Conservation (phyloP, 2,888 invertebrate species). For the Apomyelois bistriatella region DNA sequence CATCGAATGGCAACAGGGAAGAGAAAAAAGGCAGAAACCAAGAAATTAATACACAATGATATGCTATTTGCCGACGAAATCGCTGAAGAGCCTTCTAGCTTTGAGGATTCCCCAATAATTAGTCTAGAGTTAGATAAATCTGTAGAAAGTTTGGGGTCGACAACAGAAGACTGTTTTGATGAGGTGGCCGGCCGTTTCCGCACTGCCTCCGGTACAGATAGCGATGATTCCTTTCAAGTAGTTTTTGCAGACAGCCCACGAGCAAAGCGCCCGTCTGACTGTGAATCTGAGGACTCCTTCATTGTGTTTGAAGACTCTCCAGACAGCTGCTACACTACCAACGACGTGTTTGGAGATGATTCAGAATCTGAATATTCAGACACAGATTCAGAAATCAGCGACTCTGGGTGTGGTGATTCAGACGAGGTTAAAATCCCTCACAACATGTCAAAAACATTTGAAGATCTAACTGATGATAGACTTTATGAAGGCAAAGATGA, state of each 20-base stretch:
- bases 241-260: slow-evolving; percentile 56
- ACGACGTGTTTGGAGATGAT: slow-evolving; percentile 56
- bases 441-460: slow-evolving; percentile 52
- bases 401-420: slow-evolving; percentile 42
- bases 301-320: slow-evolving; percentile 72
- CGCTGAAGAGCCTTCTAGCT: slow-evolving; percentile 36
- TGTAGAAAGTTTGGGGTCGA: slow-evolving; percentile 15
- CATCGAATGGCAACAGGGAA: slow-evolving; percentile 35
- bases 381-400: slow-evolving; percentile 39
- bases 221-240: slow-evolving; percentile 71
- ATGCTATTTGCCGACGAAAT: slow-evolving; percentile 49
- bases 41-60: slow-evolving; percentile 46
- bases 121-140: background rate
- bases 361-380: slow-evolving; percentile 34
- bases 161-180: slow-evolving; percentile 46
- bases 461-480: slow-evolving; percentile 61
- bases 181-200: slow-evolving; percentile 62
- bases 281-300: slow-evolving; percentile 81
- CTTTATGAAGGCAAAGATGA: slow-evolving; percentile 56
- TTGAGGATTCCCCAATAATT: slow-evolving; percentile 38
- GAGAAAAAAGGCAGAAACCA: slow-evolving; percentile 34
- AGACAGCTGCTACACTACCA: slow-evolving; percentile 60
- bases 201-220: slow-evolving; percentile 46
- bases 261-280: slow-evolving; percentile 56
- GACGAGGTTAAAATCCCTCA: slow-evolving; percentile 37